Evolutionary conservation across 2,113 vertebrate genomes (phyloP), one percentile per base, ranked within the genome.

Genomic region (Lutjanus erythropterus): DNA sequence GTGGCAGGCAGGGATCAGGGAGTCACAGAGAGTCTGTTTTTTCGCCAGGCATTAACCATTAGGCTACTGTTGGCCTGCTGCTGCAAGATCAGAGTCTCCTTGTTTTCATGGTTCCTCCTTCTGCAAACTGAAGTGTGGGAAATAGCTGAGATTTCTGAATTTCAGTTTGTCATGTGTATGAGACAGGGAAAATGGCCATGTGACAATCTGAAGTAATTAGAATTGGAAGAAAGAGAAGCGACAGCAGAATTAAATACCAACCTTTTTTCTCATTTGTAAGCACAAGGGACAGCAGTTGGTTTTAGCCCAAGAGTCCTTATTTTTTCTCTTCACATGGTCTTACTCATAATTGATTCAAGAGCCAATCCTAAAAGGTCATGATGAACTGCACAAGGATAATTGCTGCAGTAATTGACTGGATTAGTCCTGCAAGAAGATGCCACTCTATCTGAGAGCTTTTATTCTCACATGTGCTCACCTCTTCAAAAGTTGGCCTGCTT

Each of bases 61-160:
- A 74, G 67, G 81, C 87, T 92, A 86, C 84, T 37, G 79, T 91
- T 73, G 42, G 72, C 37, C 80, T 83, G 47, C 62, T 82, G 71
- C 62, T 84, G 18, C 27, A 71, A 10, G 55, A 69, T 80, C 21
- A 5, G 14, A 29, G 56, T 61, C 21, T 52, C 27, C 35, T 52
- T 71, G 33, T 67, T 81, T 71, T 58, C 31, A 56, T 50, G 59
- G 55, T 53, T 53, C n/a, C 27, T 80, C 41, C 33, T 46, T 53
- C 25, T 5, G 5, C 6, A 65, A 64, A 78, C 46, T 19, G 6
- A 49, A 55, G 19, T 5, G 29, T 77, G 52, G 52, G 39, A 85
- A 73, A 80, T 47, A 52, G 15, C 4, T 58, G 3, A 52, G 21
- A 49, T 69, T 53, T 81, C 19, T 70, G 37, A 21, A 50, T 6